These are phyloP conservation scores for Drosophila mettleri DNA, from an alignment of 2,888 invertebrate species.

Conservation along the genomic window DNA sequence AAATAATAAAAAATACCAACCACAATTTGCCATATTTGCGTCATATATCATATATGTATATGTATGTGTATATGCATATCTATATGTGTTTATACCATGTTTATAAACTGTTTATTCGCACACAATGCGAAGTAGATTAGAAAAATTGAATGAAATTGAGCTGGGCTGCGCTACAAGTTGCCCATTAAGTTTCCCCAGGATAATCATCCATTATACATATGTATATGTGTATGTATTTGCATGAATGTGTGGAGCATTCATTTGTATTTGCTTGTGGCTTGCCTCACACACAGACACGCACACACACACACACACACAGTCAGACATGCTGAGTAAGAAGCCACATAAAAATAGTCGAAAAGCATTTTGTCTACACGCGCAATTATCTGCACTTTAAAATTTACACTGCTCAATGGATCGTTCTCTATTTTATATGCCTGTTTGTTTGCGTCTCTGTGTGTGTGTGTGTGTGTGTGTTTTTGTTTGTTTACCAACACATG, in stretches of 20 bases:
- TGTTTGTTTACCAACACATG: constrained; percentile 38
- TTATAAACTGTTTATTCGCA: background rate
- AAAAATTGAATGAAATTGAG: constrained; percentile 45
- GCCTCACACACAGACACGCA: constrained; percentile 17
- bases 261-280: constrained; percentile 28
- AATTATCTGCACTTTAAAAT: constrained; percentile 76
- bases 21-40: constrained; percentile 9
- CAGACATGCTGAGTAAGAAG: constrained; percentile 14
- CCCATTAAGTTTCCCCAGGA: constrained; percentile 26
- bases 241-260: background rate
- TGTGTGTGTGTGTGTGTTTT: constrained; percentile 19
- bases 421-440: constrained; percentile 32
- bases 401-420: constrained; percentile 59
- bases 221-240: constrained; percentile 17
- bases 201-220: constrained; percentile 21
- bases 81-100: background rate
- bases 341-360: constrained; percentile 67
- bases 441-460: constrained; percentile 1
- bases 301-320: constrained; percentile 9
- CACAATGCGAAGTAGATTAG: constrained; percentile 34
- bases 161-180: constrained; percentile 43
- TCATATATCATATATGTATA: background rate
- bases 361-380: constrained; percentile 74
- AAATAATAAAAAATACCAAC: background rate
- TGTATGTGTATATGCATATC: background rate